A percentile compares a stretch with the other conserved stretches of the same genome.
Evolutionary conservation across 1,140 invertebrate species (phyloP).

Genomic region (Macrostomum lignano): DNA sequence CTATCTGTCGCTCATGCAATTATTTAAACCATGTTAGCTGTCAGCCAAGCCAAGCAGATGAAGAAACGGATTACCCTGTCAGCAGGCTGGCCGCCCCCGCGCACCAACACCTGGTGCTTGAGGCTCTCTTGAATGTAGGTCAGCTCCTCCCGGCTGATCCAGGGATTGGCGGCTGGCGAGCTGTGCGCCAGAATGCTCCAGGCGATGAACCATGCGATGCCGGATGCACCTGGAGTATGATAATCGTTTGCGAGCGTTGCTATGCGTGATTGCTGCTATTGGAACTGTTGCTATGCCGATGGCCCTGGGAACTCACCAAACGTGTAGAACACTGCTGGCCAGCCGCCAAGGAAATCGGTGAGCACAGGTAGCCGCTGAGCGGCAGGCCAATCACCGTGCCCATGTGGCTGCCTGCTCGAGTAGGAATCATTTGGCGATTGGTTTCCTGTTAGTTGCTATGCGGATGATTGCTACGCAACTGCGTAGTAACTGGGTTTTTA

Average conservation of each 20-base stretch:
- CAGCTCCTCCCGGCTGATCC: slow-evolving; percentile 15
- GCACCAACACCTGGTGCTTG: too few species aligned
- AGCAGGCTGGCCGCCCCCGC: too few species aligned
- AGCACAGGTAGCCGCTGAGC: slow-evolving; percentile 19
- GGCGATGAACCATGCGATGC: slow-evolving; percentile 18
- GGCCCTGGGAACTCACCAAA: slow-evolving; percentile 35
- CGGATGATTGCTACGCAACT: too few species aligned
- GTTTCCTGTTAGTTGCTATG: slow-evolving; percentile 18
- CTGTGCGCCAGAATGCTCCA: slow-evolving; percentile 17
- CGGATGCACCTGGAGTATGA: slow-evolving; percentile 11
- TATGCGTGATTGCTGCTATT: neutral
- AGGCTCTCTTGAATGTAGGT: slow-evolving; percentile 20
- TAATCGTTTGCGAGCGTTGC: slow-evolving; percentile 1
- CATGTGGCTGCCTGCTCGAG: slow-evolving; percentile 18
- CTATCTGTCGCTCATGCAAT: too few species aligned
- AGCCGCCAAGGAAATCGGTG: slow-evolving; percentile 33
- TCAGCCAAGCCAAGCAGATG: too few species aligned
- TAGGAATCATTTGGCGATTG: slow-evolving; percentile 13
- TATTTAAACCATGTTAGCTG: too few species aligned
- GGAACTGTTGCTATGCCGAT: too few species aligned
- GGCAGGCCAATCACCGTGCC: slow-evolving; percentile 25
- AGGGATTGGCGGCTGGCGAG: slow-evolving; percentile 16
- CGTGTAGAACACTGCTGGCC: slow-evolving; percentile 59
- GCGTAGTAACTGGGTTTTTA: too few species aligned
- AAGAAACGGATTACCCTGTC: too few species aligned